Evolutionary conservation across 2,888 invertebrate species (phyloP), one percentile per base, ranked within the genome.

Genomic region (Torymus tubicola): DNA sequence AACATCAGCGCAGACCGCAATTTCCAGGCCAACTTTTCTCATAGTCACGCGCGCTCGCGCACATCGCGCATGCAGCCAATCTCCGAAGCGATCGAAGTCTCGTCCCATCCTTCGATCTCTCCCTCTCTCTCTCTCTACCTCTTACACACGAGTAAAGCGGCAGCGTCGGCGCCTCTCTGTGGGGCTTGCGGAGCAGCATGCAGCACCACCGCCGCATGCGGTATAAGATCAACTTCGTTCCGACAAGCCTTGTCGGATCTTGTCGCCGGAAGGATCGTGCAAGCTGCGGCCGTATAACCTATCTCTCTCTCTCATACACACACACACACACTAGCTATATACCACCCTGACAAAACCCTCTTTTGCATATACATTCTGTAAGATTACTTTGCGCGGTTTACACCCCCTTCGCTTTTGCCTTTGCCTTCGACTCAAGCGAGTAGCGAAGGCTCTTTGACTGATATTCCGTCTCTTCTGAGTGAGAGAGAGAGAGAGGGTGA

Each of bases 281-380:
- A 90, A 90, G 90, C 90, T 89, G 90, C 87, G 89, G 86, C 85
- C 82, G 82, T 63, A 63, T 69, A 83, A 78, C 84, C 83, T 81
- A 1, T 58, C 58, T 0, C 53, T 11, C 21, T 12, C 52, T n/a
- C n/a, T n/a, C n/a, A n/a, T n/a, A n/a, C n/a, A n/a, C n/a, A n/a
- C n/a, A n/a, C n/a, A n/a, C n/a, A n/a, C n/a, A n/a, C n/a, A n/a
- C n/a, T n/a, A n/a, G 10, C 18, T 24, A 31, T 14, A 4, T 76
- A n/a, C 76, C 84, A 80, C 83, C 73, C 81, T 81, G 78, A 83
- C 84, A 85, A 85, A 85, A 86, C 85, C 90, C 90, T 90, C 90
- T 57, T 90, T 90, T 90, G 90, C 90, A 90, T 90, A 90, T 90
- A 90, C 90, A 90, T 90, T 90, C 90, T 90, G 90, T 90, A 90